These are phyloP conservation scores for Theocolax elegans DNA, from an alignment of 1,140 invertebrate species.

Conservation along the genomic window DNA sequence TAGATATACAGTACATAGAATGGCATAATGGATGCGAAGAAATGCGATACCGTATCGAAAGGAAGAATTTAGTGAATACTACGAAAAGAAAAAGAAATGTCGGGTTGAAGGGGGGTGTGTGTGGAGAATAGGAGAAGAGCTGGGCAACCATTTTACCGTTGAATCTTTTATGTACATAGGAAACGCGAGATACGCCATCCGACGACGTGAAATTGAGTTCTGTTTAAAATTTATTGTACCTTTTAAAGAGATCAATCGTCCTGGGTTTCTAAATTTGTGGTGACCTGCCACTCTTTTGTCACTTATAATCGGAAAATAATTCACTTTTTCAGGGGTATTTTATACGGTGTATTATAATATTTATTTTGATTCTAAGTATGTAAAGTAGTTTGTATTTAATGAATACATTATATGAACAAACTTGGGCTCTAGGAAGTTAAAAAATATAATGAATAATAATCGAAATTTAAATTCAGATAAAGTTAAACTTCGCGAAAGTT, in stretches of 20 bases:
- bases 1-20: neutral
- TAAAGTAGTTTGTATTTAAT: too few species aligned
- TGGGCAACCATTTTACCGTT: conserved; percentile 6
- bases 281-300: neutral
- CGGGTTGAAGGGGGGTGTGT: neutral
- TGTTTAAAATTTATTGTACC: conserved; percentile 29
- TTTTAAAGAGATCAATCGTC: conserved; percentile 26
- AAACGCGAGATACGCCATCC: conserved; percentile 13
- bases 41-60: conserved; percentile 19
- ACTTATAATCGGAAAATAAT: neutral
- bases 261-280: conserved; percentile 4
- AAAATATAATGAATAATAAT: too few species aligned
- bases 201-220: conserved; percentile 18
- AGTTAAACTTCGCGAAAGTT: too few species aligned
- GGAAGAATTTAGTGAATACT: conserved; percentile 20
- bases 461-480: too few species aligned
- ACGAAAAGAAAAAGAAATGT: conserved; percentile 2
- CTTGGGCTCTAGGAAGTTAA: too few species aligned
- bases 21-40: conserved; percentile 26
- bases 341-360: too few species aligned
- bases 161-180: conserved; percentile 32
- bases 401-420: too few species aligned
- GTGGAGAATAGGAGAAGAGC: neutral
- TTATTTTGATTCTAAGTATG: too few species aligned
- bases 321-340: too few species aligned